These are phyloP conservation scores for Diogma glabrata DNA, from an alignment of 2,888 invertebrate genomes.

Conservation along the genomic window DNA sequence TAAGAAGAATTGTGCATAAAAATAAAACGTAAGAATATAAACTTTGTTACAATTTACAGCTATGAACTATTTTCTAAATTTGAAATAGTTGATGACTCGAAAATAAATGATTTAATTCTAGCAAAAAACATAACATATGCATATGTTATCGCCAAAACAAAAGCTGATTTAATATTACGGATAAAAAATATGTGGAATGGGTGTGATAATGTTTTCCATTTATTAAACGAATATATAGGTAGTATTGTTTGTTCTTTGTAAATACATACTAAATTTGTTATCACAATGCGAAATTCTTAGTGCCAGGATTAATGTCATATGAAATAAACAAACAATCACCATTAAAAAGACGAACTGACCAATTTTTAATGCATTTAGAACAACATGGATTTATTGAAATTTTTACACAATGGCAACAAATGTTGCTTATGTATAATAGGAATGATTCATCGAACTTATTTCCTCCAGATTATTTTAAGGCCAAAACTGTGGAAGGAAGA, in stretches of 20 bases:
- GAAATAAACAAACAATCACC: constrained; percentile 1
- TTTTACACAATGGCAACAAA: background rate
- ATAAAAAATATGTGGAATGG: background rate
- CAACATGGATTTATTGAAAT: constrained; percentile 2
- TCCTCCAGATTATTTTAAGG: background rate
- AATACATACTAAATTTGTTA: background rate
- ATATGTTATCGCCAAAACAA: background rate
- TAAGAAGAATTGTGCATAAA: background rate
- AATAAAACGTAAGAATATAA: too few species aligned
- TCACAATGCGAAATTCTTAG: background rate
- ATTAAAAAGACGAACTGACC: background rate
- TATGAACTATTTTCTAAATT: background rate
- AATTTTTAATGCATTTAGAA: background rate
- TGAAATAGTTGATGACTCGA: background rate
- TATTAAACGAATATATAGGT: constrained; percentile 3
- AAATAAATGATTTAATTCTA: background rate
- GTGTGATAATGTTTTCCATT: background rate
- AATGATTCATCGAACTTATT: background rate
- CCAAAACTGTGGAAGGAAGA: background rate
- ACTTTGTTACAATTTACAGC: too few species aligned
- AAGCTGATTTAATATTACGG: background rate
- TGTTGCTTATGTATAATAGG: background rate
- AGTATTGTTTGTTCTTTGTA: background rate
- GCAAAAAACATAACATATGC: background rate
- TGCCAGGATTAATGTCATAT: constrained; percentile 8